Evolutionary conservation across 2,888 invertebrate genomes (phyloP).

Genomic region (Lagria hirta): DNA sequence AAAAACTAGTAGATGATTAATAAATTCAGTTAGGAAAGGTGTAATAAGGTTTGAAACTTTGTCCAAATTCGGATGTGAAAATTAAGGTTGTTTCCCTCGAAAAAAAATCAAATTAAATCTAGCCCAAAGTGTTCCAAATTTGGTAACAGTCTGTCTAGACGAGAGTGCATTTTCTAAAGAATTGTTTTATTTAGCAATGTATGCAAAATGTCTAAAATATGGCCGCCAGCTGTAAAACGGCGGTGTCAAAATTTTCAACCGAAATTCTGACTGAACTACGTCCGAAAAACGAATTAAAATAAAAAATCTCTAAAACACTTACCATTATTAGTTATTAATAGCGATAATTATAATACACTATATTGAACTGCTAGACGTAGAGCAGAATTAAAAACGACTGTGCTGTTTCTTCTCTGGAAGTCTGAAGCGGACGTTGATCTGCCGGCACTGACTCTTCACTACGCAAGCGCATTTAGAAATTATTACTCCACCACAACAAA

Average conservation of each 20-base stretch:
- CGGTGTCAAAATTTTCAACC: conserved; percentile 24
- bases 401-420: conserved; percentile 40
- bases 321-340: conserved; percentile 49
- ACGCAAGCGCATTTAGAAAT: conserved; percentile 44
- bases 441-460: conserved; percentile 42
- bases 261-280: neutral
- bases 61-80: conserved; percentile 11
- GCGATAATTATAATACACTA: conserved; percentile 44
- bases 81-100: no score
- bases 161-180: conserved; percentile 4
- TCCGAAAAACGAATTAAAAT: conserved; percentile 10
- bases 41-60: conserved; percentile 10
- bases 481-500: conserved; percentile 27
- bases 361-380: conserved; percentile 48
- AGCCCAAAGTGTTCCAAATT: conserved; percentile 20
- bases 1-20: conserved; percentile 8
- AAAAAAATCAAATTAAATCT: no score
- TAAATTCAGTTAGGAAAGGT: neutral
- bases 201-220: conserved; percentile 41
- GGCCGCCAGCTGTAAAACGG: conserved; percentile 42
- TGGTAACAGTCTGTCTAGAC: no score
- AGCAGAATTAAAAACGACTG: conserved; percentile 49
- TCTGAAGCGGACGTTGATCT: conserved; percentile 55
- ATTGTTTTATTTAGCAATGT: conserved; percentile 28
- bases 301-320: conserved; percentile 34